Evolutionary conservation across 2,888 invertebrate genomes (phyloP), one percentile per base, ranked within the genome.

Genomic region (Synanthedon andrenaeformis): DNA sequence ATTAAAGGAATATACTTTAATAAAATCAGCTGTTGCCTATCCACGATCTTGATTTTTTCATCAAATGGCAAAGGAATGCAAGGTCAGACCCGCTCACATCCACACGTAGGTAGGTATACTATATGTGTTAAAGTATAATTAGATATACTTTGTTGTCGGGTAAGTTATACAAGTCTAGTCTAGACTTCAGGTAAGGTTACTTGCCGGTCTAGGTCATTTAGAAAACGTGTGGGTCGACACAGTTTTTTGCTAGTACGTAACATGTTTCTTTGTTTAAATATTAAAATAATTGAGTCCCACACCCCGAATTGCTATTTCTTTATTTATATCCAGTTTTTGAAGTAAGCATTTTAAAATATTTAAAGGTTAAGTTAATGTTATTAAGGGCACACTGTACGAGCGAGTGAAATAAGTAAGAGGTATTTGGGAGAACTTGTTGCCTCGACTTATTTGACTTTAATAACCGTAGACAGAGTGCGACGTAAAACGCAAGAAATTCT

Each of bases 1-100:
- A 5, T 35, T 35, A 35, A 35, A 35, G 6, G 35, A 35, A 3
- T 35, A 10, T 35, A 23, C 8, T 10, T 35, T 35, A 35, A 8
- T 45, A 53, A 57, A 56, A 57, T 56, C 59, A 58, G 59, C 59
- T 59, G 59, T 55, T 54, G 17, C 12, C 51, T 41, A 51, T 49
- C 52, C 52, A 55, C 58, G 57, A 59, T 59, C 45, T 59, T 52
- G 48, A n/a, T 49, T 53, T 53, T 55, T 51, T 55, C 13, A 41
- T 55, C n/a, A 28, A 41, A 53, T 42, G 53, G 11, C 35, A 50
- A 42, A 41, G 51, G 52, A 52, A 53, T 53, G 52, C 42, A 55
- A 53, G 51, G 52, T 54, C 45, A 41, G 35, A 12, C 4, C 23
- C 42, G 51, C 58, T 57, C 59, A 50, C 55, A 42, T 6, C 23